These are phyloP conservation scores for Endotricha flammealis DNA, from an alignment of 2,888 invertebrate genomes.

Conservation along the genomic window DNA sequence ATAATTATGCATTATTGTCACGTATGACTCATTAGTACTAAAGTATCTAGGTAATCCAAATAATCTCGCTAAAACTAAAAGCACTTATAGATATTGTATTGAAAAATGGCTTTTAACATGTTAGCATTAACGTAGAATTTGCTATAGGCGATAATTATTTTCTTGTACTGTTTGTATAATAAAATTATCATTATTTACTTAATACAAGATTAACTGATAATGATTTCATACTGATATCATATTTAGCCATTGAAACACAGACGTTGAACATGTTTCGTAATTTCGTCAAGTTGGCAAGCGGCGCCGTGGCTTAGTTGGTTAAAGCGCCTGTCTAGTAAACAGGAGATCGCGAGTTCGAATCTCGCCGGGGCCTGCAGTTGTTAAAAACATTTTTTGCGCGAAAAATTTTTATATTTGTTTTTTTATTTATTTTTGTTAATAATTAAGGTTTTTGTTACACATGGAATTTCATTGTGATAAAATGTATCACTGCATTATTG, in stretches of 20 bases:
- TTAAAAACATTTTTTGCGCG: neutral
- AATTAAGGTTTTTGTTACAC: neutral
- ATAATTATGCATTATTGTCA: too few species aligned
- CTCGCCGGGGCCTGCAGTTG: conserved; percentile 62
- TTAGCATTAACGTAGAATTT: too few species aligned
- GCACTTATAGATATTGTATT: too few species aligned
- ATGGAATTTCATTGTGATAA: conserved; percentile 2
- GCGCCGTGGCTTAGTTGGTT: conserved; percentile 73
- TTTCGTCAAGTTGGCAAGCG: conserved; percentile 13
- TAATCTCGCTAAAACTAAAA: too few species aligned
- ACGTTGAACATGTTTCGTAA: neutral
- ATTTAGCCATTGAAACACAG: neutral
- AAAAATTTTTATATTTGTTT: neutral
- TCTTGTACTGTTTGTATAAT: neutral
- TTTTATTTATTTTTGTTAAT: neutral
- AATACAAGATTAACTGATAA: conserved; percentile 3
- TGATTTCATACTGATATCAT: neutral
- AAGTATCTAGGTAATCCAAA: too few species aligned
- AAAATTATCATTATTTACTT: conserved; percentile 8
- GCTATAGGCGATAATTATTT: too few species aligned
- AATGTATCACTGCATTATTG: neutral
- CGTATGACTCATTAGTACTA: too few species aligned
- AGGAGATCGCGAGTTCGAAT: conserved; percentile 74
- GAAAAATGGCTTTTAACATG: too few species aligned
- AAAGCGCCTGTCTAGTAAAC: conserved; percentile 75